Percentiles rank a stretch among this genome's conserved stretches.
Evolutionary conservation across 2,888 invertebrate species (phyloP).

Genomic region (Orchestes rusci): DNA sequence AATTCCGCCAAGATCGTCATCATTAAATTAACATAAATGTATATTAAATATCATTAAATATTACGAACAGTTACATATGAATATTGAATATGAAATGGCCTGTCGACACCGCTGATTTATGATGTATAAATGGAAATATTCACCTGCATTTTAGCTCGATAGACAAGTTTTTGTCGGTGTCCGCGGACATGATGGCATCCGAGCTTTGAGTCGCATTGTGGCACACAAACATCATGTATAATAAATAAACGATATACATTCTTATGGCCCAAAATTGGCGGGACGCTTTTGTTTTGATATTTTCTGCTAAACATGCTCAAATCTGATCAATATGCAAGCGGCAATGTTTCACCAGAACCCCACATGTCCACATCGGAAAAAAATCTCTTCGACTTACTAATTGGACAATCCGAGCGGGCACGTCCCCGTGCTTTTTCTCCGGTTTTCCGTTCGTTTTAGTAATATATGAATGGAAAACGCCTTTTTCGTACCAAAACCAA

Average conservation of each 20-base stretch:
- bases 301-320: no score
- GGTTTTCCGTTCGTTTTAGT: constrained; percentile 14
- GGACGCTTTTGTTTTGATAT: no score
- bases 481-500: constrained; percentile 15
- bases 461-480: constrained; percentile 23
- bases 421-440: constrained; percentile 13
- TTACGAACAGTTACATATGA: constrained; percentile 22
- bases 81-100: constrained; percentile 21
- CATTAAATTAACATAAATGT: constrained; percentile 19
- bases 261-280: no score
- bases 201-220: constrained; percentile 7
- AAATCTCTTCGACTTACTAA: constrained; percentile 14
- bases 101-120: constrained; percentile 31
- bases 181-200: constrained; percentile 17
- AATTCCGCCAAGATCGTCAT: constrained; percentile 16
- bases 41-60: constrained; percentile 20
- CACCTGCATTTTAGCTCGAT: constrained; percentile 34
- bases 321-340: constrained; percentile 10
- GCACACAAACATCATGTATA: constrained; percentile 13
- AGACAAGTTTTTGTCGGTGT: constrained; percentile 18
- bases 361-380: constrained; percentile 8
- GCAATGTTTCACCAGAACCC: neutral
- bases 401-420: constrained; percentile 15
- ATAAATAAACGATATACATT: constrained; percentile 16
- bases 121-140: constrained; percentile 42